Conservation (phyloP, 2,888 invertebrate species). For the Mesodorylaimus sp. region DNA sequence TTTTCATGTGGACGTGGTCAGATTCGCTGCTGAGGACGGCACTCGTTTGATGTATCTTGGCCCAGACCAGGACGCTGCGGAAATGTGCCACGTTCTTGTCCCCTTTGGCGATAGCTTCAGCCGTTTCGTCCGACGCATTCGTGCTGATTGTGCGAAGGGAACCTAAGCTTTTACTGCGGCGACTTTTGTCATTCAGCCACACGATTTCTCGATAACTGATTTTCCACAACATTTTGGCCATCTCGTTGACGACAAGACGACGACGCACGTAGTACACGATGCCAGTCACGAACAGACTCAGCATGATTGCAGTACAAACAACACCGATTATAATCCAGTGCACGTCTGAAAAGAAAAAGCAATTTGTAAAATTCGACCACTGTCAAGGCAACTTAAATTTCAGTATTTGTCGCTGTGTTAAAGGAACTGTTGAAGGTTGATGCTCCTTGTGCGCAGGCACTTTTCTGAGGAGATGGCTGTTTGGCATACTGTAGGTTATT, state of each 20-base stretch:
- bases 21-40: constrained; percentile 2
- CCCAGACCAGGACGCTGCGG: constrained; percentile 5
- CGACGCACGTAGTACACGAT: not conserved
- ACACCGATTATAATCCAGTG: no score
- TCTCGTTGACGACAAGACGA: constrained; percentile 4
- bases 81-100: constrained; percentile 10
- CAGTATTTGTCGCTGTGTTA: no score
- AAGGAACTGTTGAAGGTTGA: no score
- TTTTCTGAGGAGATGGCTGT: no score
- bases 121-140: constrained; percentile 7
- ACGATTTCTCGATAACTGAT: constrained; percentile 3
- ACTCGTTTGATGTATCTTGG: constrained; percentile 6
- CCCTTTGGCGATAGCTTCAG: constrained; percentile 10
- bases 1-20: constrained; percentile 8
- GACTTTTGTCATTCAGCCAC: constrained; percentile 7
- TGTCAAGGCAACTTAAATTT: no score
- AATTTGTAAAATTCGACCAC: no score
- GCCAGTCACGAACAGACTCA: not conserved
- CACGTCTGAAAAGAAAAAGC: no score
- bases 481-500: no score
- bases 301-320: not conserved
- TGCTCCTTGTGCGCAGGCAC: no score
- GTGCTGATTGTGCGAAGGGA: constrained; percentile 7
- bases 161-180: constrained; percentile 6
- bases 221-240: constrained; percentile 11